Conservation (phyloP, 1,140 invertebrate species). For the Drosophila insularis region DNA sequence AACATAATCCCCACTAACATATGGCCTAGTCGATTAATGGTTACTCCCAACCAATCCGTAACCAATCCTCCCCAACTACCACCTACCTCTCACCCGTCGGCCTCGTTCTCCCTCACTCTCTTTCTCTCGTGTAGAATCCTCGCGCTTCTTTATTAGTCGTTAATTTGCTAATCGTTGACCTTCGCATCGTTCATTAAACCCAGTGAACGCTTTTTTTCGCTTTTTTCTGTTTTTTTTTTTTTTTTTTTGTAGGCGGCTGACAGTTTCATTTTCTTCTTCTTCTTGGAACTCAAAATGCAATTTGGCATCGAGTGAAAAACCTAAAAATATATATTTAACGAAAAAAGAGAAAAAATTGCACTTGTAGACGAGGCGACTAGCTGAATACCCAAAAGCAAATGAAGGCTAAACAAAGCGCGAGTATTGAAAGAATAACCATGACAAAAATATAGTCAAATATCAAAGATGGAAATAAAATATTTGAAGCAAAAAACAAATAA, state of each 20-base stretch:
- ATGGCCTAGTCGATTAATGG: slow-evolving; percentile 67
- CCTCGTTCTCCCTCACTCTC: not conserved
- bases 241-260: slow-evolving; percentile 33
- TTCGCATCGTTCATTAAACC: slow-evolving; percentile 60
- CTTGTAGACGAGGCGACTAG: not conserved
- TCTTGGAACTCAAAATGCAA: slow-evolving; percentile 32
- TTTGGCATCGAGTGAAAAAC: slow-evolving; percentile 61
- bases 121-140: not conserved
- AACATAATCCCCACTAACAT: slow-evolving; percentile 69
- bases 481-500: too few relatives aligned
- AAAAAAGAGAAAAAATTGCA: slow-evolving; percentile 13
- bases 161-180: slow-evolving; percentile 58
- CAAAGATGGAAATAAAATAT: too few relatives aligned
- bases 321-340: slow-evolving; percentile 35
- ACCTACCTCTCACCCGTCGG: not conserved
- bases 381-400: slow-evolving; percentile 11
- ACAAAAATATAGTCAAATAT: slow-evolving; percentile 10
- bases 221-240: slow-evolving; percentile 21
- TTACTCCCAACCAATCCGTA: not conserved
- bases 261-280: slow-evolving; percentile 26
- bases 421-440: slow-evolving; percentile 26
- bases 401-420: slow-evolving; percentile 13
- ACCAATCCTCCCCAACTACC: not conserved
- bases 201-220: not conserved
- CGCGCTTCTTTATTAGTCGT: slow-evolving; percentile 32